These are phyloP conservation scores for Proterorhinus semilunaris DNA, from an alignment of 2,113 vertebrate genomes.

Conservation along the genomic window DNA sequence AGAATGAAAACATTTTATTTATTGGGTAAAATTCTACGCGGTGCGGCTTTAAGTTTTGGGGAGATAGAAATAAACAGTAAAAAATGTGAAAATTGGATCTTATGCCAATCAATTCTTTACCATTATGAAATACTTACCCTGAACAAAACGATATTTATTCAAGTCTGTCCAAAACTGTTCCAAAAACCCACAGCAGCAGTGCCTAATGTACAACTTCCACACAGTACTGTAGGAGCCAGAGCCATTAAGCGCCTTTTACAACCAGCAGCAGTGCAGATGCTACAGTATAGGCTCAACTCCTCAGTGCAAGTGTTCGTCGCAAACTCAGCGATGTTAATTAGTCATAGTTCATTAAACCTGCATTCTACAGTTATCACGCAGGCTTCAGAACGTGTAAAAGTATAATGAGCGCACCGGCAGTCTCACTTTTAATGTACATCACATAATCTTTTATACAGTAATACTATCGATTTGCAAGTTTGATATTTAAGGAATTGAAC, in stretches of 20 bases:
- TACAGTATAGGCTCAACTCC: neutral
- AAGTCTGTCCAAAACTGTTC: no score
- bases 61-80: no score
- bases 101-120: no score
- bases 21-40: no score
- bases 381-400: conserved; percentile 7
- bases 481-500: no score
- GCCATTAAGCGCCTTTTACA: neutral
- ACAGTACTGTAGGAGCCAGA: neutral
- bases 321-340: conserved; percentile 13
- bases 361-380: conserved; percentile 4
- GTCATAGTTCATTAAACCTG: conserved; percentile 26
- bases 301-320: neutral
- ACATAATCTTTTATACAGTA: neutral
- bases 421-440: neutral
- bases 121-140: no score
- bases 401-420: conserved; percentile 11
- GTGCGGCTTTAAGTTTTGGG: no score
- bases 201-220: neutral
- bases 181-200: no score
- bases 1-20: no score
- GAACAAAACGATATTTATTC: no score
- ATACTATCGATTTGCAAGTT: no score
- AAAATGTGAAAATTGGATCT: no score
- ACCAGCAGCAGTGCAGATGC: conserved; percentile 6